Conservation (phyloP, 2,888 invertebrate genomes). For the Limnephilus lunatus region DNA sequence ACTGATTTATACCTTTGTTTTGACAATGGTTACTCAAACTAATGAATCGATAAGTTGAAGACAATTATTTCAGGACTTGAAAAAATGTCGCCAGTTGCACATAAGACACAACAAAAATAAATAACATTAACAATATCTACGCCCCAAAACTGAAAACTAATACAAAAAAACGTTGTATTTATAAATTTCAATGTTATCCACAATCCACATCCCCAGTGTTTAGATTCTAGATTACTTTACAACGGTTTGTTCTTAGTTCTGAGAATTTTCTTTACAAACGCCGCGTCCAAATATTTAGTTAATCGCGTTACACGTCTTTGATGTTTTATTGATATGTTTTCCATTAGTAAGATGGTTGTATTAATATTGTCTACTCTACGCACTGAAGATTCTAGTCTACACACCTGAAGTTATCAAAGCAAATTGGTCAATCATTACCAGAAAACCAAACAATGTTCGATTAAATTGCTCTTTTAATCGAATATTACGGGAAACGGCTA, state of each 20-base stretch:
- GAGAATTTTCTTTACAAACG: background rate
- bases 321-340: background rate
- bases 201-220: background rate
- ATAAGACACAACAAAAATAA: background rate
- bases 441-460: background rate
- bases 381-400: background rate
- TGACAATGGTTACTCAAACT: too few species aligned
- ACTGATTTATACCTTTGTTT: too few species aligned
- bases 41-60: background rate
- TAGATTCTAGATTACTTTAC: background rate
- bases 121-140: background rate
- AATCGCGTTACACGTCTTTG: background rate
- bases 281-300: background rate
- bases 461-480: background rate
- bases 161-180: background rate
- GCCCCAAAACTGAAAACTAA: background rate
- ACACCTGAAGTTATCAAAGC: background rate
- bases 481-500: too few species aligned
- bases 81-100: background rate
- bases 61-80: background rate
- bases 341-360: conserved; percentile 2
- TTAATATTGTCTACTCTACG: background rate
- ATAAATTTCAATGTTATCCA: background rate
- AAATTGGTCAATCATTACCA: background rate
- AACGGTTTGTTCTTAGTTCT: background rate